Base-by-base conservation (phyloP, 1,140 invertebrate species). In the Drosophila ercepeae region DNA sequence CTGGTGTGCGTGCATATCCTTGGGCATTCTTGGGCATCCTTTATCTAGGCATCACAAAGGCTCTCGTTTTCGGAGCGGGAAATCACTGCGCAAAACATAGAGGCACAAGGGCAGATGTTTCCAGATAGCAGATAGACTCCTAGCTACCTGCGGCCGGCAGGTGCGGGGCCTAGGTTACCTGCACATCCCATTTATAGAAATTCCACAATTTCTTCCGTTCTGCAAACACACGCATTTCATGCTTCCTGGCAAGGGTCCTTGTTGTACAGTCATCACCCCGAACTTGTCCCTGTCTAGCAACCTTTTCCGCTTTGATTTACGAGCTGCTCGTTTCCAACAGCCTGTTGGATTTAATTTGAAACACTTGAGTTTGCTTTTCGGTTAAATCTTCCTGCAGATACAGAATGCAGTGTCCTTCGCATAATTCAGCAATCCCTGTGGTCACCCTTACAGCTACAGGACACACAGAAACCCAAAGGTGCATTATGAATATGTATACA, bases 11-110 rank as follows among this genome's bases (percentile, higher is more conserved):
- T 55, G 49, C 49, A 52, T 21, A 50, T 53, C 32, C 75, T 57
- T 64, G 36, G 21, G 14, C 44, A 13, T 2, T 13, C n/a, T n/a
- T n/a, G n/a, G 36, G 16, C n/a, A n/a, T 64, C 42, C 64, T 58
- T 75, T 77, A 61, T 84, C 81, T 86, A 81, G 81, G 65, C 72
- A 63, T 46, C 54, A 84, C 79, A 84, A 84, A 76, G 76, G n/a
- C n/a, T n/a, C n/a, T n/a, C n/a, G n/a, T n/a, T n/a, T n/a, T n/a
- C n/a, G n/a, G 57, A 78, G 71, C 78, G 75, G 81, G 63, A 88
- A 86, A 86, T 86, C 81, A 81, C 82, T 54, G 64, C 48, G 70
- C 70, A 73, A 44, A 39, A 49, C 19, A 75, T 6, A 34, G 27
- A 18, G 32, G 34, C 13, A 11, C 11, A 52, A 46, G 25, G 76